These are phyloP conservation scores for Dorcus hopei DNA, from an alignment of 2,888 invertebrate genomes.

Conservation along the genomic window DNA sequence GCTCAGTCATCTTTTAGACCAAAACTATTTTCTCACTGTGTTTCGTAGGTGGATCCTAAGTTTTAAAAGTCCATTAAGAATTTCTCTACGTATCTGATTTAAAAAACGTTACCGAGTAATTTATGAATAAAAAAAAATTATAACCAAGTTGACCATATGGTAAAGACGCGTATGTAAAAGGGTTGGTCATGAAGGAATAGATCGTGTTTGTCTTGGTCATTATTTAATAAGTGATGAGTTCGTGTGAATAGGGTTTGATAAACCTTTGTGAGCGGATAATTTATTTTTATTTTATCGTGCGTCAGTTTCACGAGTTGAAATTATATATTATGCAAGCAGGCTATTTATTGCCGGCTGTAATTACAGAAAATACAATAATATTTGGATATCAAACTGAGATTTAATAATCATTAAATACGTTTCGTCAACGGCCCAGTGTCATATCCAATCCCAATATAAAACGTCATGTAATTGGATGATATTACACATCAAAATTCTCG, in stretches of 20 bases:
- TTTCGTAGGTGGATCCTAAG: conserved; percentile 14
- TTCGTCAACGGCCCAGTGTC: conserved; percentile 7
- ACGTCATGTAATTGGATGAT: conserved; percentile 32
- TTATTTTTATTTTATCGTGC: not conserved
- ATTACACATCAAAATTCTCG: conserved; percentile 34
- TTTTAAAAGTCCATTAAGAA: conserved; percentile 16
- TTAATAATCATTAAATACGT: conserved; percentile 16
- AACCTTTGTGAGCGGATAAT: not conserved
- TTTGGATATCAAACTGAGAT: conserved; percentile 18
- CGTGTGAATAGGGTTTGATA: conserved; percentile 9
- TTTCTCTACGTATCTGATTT: conserved; percentile 16
- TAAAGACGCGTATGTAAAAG: not conserved
- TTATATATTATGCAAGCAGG: not conserved
- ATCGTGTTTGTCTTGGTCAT: not conserved
- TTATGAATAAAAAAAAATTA: not conserved
- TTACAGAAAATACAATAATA: conserved; percentile 14
- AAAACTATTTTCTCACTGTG: conserved; percentile 13
- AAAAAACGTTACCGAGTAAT: not conserved
- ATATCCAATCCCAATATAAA: conserved; percentile 24
- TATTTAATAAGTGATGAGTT: conserved; percentile 9
- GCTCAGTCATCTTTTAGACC: conserved; percentile 12
- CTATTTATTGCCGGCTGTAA: not conserved
- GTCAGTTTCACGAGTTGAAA: not conserved
- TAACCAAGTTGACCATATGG: not conserved
- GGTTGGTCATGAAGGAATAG: not conserved